Evolutionary conservation across 2,113 vertebrate genomes (phyloP).

Genomic region (Nesoenas mayeri): DNA sequence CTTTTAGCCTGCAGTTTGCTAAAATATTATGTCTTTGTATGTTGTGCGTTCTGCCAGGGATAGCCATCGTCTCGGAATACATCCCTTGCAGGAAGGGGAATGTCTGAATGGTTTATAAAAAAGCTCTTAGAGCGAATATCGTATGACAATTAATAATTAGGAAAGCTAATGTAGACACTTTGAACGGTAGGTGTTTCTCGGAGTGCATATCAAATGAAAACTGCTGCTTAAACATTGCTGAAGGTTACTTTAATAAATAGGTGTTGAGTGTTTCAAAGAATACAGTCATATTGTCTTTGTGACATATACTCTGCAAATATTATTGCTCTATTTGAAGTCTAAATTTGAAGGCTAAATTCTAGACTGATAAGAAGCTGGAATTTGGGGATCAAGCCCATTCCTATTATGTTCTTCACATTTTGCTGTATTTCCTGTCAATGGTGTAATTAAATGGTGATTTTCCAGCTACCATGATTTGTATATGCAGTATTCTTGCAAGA

Average conservation of each 20-base stretch:
- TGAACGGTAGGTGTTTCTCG: not conserved
- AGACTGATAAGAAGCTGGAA: not conserved
- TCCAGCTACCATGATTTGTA: not conserved
- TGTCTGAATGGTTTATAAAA: not conserved
- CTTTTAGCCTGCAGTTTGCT: not conserved
- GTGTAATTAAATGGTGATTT: not conserved
- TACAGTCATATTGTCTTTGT: not conserved
- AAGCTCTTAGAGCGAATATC: not conserved
- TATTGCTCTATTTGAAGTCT: not conserved
- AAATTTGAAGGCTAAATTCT: not conserved
- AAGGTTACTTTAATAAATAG: not conserved
- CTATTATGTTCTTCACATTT: not conserved
- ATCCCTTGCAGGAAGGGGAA: not conserved
- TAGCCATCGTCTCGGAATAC: not conserved
- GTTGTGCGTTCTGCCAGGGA: not conserved
- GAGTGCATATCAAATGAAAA: not conserved
- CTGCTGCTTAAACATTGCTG: not conserved
- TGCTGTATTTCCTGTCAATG: not conserved
- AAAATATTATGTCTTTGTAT: rapidly evolving
- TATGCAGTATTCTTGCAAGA: not conserved
- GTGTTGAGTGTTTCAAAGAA: not conserved
- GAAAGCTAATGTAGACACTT: not conserved
- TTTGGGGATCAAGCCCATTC: not conserved
- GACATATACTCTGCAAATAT: not conserved
- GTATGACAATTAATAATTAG: not conserved